Evolutionary conservation across 2,113 vertebrate genomes (phyloP).

Genomic region (Apistogramma diplotaenia): DNA sequence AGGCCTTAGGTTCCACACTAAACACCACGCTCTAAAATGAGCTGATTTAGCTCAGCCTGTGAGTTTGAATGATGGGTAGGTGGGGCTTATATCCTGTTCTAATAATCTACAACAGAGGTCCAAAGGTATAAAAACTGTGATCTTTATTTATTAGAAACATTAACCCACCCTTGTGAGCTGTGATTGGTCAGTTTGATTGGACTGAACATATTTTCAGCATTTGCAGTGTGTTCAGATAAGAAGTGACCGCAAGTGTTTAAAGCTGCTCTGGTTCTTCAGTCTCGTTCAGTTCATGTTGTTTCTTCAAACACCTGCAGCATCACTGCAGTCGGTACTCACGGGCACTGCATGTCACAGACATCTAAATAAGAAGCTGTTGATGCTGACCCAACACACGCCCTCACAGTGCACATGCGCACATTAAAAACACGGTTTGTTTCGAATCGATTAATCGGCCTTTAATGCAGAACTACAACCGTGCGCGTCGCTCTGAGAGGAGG

Average conservation of each 20-base stretch:
- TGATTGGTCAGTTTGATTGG: no score
- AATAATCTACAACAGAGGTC: not conserved
- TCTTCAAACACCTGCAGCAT: no score
- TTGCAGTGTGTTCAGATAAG: no score
- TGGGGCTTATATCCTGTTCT: not conserved
- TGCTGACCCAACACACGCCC: not conserved
- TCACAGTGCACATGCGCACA: not conserved
- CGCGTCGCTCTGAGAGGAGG: not conserved
- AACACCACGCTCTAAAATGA: not conserved
- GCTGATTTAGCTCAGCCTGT: not conserved
- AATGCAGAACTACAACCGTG: not conserved
- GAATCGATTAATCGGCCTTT: not conserved
- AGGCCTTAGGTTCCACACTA: not conserved
- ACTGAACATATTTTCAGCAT: no score
- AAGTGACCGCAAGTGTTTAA: no score
- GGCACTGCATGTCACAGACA: not conserved
- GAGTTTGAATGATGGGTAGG: not conserved
- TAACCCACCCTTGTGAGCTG: no score
- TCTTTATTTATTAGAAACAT: no score
- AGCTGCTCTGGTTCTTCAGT: no score
- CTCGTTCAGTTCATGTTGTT: no score
- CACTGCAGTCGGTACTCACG: not conserved
- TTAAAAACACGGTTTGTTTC: not conserved
- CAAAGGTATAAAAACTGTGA: not conserved
- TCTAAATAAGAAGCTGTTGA: not conserved